phyloP scores from a whole-genome alignment of 2,797 vertebrate genomes.

The Chrosomus eos region DNA sequence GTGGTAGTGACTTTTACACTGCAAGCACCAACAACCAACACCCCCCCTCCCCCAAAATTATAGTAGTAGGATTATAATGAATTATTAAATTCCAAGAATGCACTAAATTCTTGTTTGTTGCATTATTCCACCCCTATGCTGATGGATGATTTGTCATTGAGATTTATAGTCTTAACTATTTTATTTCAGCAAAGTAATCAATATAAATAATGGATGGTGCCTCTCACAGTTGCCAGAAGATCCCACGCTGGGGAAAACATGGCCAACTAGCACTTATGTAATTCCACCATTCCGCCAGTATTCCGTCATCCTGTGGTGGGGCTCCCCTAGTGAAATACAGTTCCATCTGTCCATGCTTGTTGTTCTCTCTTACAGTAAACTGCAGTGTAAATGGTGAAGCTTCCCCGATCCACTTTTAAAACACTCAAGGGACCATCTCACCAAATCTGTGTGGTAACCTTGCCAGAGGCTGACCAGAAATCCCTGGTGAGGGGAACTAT shows the following conservation, averaged over 20 bases:
- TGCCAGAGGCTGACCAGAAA: slow-evolving; percentile 37
- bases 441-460: slow-evolving; percentile 50
- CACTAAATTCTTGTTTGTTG: neutral
- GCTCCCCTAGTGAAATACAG: slow-evolving; percentile 40
- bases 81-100: neutral
- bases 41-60: fast-evolving
- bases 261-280: slow-evolving; percentile 28
- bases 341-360: slow-evolving; percentile 39
- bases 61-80: neutral
- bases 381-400: slow-evolving; percentile 12
- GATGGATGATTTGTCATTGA: neutral
- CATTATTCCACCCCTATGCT: neutral
- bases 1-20: neutral
- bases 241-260: slow-evolving; percentile 12
- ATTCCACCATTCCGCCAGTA: slow-evolving; percentile 11
- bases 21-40: neutral
- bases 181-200: slow-evolving; percentile 10
- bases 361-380: neutral
- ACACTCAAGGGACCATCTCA: slow-evolving; percentile 12
- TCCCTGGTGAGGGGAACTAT: slow-evolving; percentile 43
- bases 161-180: neutral
- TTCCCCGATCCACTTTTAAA: slow-evolving; percentile 14
- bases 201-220: neutral
- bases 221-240: slow-evolving; percentile 8
- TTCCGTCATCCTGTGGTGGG: slow-evolving; percentile 27